Conservation (phyloP, 2,888 invertebrate species). For the Lacanobia wlatinum region DNA sequence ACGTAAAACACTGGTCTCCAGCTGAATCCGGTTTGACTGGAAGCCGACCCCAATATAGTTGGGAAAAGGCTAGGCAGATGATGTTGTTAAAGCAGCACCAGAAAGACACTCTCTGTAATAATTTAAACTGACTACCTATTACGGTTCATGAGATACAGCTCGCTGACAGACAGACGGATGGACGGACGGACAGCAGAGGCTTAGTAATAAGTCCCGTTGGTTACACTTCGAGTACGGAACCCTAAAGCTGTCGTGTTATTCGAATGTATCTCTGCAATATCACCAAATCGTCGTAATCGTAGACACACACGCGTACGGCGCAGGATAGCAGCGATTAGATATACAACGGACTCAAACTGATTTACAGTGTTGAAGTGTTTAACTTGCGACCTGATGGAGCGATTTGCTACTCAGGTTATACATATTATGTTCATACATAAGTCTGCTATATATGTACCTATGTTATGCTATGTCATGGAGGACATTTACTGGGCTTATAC, state of each 20-base stretch:
- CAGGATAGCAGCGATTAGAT: conserved; percentile 26
- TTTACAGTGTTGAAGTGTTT: not conserved
- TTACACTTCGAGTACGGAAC: too few species aligned
- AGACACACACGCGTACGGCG: not conserved
- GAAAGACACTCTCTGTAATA: too few species aligned
- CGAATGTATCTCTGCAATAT: conserved; percentile 13
- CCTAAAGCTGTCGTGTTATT: not conserved
- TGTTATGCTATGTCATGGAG: not conserved
- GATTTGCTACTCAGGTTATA: not conserved
- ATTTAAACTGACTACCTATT: too few species aligned
- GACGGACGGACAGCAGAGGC: too few species aligned
- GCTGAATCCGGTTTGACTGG: too few species aligned
- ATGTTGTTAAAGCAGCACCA: too few species aligned
- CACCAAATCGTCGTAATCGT: conserved; percentile 15
- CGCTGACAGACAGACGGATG: too few species aligned
- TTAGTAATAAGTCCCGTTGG: too few species aligned
- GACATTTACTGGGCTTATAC: not conserved
- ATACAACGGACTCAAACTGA: conserved; percentile 3
- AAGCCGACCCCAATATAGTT: too few species aligned
- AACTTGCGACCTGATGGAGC: not conserved
- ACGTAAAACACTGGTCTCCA: too few species aligned
- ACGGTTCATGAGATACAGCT: too few species aligned
- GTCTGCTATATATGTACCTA: not conserved
- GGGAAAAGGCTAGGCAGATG: too few species aligned
- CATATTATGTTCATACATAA: not conserved